These are phyloP conservation scores for Trichomycterus rosablanca DNA, from an alignment of 2,113 vertebrate species.

Conservation along the genomic window DNA sequence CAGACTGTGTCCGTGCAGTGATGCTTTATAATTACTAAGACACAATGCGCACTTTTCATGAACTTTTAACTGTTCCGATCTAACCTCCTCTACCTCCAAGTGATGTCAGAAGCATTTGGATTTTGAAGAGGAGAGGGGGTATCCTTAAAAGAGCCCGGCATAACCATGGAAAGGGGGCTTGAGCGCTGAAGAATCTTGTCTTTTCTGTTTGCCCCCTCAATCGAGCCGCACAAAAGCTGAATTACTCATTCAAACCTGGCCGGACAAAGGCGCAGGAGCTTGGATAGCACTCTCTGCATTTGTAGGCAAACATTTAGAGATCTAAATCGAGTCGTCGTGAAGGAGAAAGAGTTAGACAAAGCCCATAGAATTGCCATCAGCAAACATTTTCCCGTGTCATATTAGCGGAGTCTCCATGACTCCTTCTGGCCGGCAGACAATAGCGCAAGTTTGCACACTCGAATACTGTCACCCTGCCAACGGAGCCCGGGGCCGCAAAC, in stretches of 20 bases:
- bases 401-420: constrained; percentile 99
- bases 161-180: constrained; percentile 99
- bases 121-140: constrained; percentile 67
- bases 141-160: constrained; percentile 76
- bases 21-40: too few relatives aligned
- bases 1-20: constrained; percentile 56
- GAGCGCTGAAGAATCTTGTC: constrained; percentile 99
- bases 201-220: constrained; percentile 99
- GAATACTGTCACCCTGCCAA: constrained; percentile 99
- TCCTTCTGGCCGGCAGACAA: constrained; percentile 95
- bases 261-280: constrained; percentile 94
- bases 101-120: constrained; percentile 82
- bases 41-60: too few relatives aligned
- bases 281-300: constrained; percentile 99
- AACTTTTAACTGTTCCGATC: constrained; percentile 57
- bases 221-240: constrained; percentile 99
- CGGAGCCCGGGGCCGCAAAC: constrained; percentile 90
- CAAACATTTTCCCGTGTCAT: constrained; percentile 99
- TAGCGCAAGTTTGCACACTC: constrained; percentile 99
- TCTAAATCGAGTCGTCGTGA: constrained; percentile 99
- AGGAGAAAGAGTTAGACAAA: constrained; percentile 99
- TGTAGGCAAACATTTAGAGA: constrained; percentile 99
- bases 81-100: constrained; percentile 54
- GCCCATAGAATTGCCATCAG: constrained; percentile 99
- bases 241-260: constrained; percentile 98